Base-by-base conservation (phyloP, 1,140 invertebrate species). In the Aphaenogaster ashmeadi region DNA sequence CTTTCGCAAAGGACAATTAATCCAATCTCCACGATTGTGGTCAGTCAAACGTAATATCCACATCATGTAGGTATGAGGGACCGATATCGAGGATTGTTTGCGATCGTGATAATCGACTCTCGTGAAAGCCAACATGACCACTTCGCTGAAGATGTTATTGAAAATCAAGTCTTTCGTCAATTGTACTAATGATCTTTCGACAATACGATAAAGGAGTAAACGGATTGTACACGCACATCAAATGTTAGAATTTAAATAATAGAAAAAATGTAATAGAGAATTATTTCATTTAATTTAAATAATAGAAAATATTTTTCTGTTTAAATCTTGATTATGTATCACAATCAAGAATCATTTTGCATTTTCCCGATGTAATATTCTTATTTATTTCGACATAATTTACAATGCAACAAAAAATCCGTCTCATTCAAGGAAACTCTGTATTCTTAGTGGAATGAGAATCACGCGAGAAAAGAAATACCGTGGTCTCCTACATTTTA, bases 1-100 rank as follows among this genome's bases (percentile, higher is more conserved):
- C 33, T 18, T 15, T 75, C 54, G 56, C 80, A 84, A 75, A 84
- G 66, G 80, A 84, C 69, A 62, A 62, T 84, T 83, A 84, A 84
- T 84, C 27, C 80, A 75, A 75, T 60, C 67, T 44, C 41, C 27
- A 27, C 9, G 80, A 75, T 75, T 75, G 80, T 33, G 56, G 54
- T 74, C 67, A 9, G 47, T 60, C 80, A 75, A 60, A 84, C 41
- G 52, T 60, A 71, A 75, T 84, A 60, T 33, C 69, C n/a, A 50
- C 33, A 38, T 60, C 69, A 60, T 33, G 11, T n/a, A 75, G 41
- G 13, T 84, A 84, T 18, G 62, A 67, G 80, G 36, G 56, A 62
- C 13, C 41, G 27, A 62, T 84, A 84, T 62, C 54, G 80, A 74
- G 27, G 15, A 72, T n/a, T 47, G 67, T 60, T 84, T 62, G 41